Evolutionary conservation across 1,140 invertebrate species (phyloP), one percentile per base, ranked within the genome.

Genomic region (Hycleus cichorii): DNA sequence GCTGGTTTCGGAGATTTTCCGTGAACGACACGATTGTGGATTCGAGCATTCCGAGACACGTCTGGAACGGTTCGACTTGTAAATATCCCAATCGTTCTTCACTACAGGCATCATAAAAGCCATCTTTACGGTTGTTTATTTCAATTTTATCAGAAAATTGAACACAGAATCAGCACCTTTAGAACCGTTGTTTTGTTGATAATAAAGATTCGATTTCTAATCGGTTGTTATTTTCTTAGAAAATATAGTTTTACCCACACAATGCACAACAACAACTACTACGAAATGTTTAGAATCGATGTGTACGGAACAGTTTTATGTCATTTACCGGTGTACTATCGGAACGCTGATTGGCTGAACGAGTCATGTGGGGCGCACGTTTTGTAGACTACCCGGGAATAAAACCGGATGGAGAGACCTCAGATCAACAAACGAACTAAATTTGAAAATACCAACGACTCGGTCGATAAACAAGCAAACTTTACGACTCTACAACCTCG

Each of bases 81-180:
- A 93, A 72, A 93, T 92, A 72, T 93, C 88, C 80, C 88, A 93
- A 75, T 93, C 89, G 76, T 93, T 93, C 80, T 91, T 92, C 73
- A 93, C 84, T 60, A 93, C 89, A 40, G 90, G 90, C 88, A 92
- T 91, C 90, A 93, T 92, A 77, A 93, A 93, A 78, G 90, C 90
- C 90, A 93, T 93, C 42, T 26, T 66, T 54, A 18, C 18, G 43
- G 11, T 40, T 46, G 40, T 25, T 57, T 49, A 18, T 54, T 48
- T 52, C 40, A 26, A 7, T 11, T 4, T 49, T 38, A 11, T 38
- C 10, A 46, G 25, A 50, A 12, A 12, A 18, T 18, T 18, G 18
- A 18, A 18, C 24, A 27, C 26, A 18, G 11, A 47, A 52, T 18
- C 10, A 18, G 32, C 32, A 32, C 32, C 7, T 42, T 42, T 11